phyloP scores from a whole-genome alignment of 2,797 vertebrate genomes.

The Meriones psammophilus region DNA sequence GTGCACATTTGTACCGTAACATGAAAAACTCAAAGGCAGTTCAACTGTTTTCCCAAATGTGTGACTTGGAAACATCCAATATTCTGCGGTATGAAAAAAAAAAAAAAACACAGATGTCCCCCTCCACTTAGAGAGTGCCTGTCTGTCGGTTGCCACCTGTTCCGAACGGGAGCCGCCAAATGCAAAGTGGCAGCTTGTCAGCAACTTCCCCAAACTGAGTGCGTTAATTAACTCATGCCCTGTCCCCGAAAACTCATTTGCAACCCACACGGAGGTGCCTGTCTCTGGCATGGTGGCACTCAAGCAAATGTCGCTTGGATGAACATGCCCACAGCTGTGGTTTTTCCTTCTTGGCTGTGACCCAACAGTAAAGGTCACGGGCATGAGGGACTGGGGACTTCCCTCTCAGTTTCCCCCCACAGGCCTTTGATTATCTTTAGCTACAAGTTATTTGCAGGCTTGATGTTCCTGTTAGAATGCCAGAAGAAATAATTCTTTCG shows the following conservation, averaged over 20 bases:
- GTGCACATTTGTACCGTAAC: slow-evolving; percentile 80
- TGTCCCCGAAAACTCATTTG: slow-evolving; percentile 33
- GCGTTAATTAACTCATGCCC: slow-evolving; percentile 41
- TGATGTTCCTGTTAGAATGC: neutral
- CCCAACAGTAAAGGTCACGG: slow-evolving; percentile 1
- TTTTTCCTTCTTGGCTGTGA: slow-evolving; percentile 45
- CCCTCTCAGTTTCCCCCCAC: neutral
- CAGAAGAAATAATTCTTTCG: slow-evolving; percentile 14
- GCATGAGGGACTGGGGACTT: neutral
- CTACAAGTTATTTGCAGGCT: neutral
- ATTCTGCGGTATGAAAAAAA: slow-evolving; percentile 59
- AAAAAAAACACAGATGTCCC: slow-evolving; percentile 75
- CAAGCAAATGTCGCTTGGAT: neutral
- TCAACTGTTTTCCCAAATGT: slow-evolving; percentile 83
- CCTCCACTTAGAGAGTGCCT: slow-evolving; percentile 72
- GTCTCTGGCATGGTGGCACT: neutral
- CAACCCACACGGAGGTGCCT: slow-evolving; percentile 9
- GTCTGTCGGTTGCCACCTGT: slow-evolving; percentile 81
- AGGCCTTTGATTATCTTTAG: slow-evolving; percentile 13
- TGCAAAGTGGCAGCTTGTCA: slow-evolving; percentile 71
- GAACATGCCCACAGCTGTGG: neutral
- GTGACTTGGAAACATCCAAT: slow-evolving; percentile 65
- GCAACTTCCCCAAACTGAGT: slow-evolving; percentile 53
- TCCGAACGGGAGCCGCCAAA: slow-evolving; percentile 70
- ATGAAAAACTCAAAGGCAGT: slow-evolving; percentile 7